Evolutionary conservation across 2,113 vertebrate species (phyloP), one percentile per base, ranked within the genome.

Genomic region (Anoura caudifer): DNA sequence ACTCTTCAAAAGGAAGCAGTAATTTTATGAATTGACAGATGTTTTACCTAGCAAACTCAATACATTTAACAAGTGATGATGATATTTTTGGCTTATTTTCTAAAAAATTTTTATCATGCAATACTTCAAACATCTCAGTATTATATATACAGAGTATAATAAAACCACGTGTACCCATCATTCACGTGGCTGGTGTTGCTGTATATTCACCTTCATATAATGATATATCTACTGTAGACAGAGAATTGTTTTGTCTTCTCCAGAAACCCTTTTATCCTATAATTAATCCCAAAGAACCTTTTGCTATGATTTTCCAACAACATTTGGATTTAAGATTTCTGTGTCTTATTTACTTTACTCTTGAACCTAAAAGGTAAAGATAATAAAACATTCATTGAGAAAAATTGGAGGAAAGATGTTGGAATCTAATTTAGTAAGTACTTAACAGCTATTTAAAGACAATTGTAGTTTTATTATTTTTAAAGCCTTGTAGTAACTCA

Each of bases 401-500:
- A 90, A 95, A 91, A 70, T 82, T 95, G 73, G 90, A 89, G 63
- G 61, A 72, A 90, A 77, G 67, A 84, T 47, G 33, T 88, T 93
- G 43, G 22, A 87, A 90, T 94, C 15, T 84, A 97, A 94, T 85
- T 95, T 85, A 94, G 28, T 92, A 86, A 72, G 88, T 83, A 86
- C 45, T 36, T 65, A 20, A 52, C 56, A 96, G 80, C 13, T 77
- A 79, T 94, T 97, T 96, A 92, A 77, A 96, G 84, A 75, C 70
- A 95, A 82, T 41, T 88, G 20, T 52, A 85, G 9, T 94, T 92
- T 92, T 97, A 61, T 87, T 90, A 33, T 90, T 96, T 95, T 92
- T 86, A 84, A 96, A 95, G 45, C 87, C 28, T 52, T 87, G 43
- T 36, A 77, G 52, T 79, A 84, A 85, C 8, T 95, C 36, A 92